Percentiles rank a stretch among this genome's conserved stretches.
These are phyloP conservation scores for Panagrolaimus sp. DNA, from an alignment of 1,140 invertebrate genomes.

Conservation along the genomic window DNA sequence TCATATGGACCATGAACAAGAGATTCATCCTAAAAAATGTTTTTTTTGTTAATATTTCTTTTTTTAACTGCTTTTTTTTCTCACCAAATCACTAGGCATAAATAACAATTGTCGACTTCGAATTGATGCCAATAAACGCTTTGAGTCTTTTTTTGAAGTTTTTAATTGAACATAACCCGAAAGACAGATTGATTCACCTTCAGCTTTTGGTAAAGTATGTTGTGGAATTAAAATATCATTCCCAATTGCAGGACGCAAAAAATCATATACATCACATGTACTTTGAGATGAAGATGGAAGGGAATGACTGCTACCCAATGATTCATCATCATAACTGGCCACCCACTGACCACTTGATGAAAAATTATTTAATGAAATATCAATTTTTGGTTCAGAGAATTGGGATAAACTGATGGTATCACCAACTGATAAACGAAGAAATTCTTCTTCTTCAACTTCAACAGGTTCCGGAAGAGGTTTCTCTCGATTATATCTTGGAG, in stretches of 20 bases:
- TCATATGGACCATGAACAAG: slow-evolving; percentile 39
- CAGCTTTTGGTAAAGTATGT: not conserved
- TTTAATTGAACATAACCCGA: slow-evolving; percentile 40
- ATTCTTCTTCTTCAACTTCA: not conserved
- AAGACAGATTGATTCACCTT: slow-evolving; percentile 40
- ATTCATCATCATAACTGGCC: slow-evolving; percentile 7
- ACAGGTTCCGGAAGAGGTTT: not conserved
- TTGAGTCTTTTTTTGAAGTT: slow-evolving; percentile 25
- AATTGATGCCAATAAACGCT: not conserved
- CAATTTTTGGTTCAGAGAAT: no score
- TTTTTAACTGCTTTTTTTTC: slow-evolving; percentile 30
- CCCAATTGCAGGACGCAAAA: slow-evolving; percentile 3
- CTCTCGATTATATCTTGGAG: slow-evolving; percentile 2
- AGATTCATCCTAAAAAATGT: slow-evolving; percentile 27
- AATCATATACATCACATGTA: slow-evolving; percentile 14
- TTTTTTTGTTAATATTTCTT: slow-evolving; percentile 31
- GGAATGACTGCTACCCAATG: not conserved
- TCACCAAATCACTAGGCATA: not conserved
- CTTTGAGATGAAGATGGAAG: not conserved
- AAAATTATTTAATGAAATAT: no score
- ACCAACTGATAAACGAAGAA: no score
- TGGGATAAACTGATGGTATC: no score
- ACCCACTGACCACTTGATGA: no score
- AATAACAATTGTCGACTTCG: slow-evolving; percentile 4
- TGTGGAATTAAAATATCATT: not conserved